These are phyloP conservation scores for Loxodonta africana DNA, from an alignment of 2,113 vertebrate species.

Conservation along the genomic window DNA sequence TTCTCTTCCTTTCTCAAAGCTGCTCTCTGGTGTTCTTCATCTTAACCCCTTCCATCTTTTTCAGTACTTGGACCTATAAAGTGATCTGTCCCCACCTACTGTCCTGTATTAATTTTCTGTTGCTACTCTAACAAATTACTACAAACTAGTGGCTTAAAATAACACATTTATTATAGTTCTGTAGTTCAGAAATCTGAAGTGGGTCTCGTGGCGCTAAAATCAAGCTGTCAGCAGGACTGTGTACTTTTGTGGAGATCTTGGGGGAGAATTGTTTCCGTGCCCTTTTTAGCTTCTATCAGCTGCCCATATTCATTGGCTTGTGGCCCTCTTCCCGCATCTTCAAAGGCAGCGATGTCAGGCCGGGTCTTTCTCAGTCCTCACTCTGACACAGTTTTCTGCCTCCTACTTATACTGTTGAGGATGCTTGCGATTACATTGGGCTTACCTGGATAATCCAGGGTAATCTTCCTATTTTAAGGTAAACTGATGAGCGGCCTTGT, in stretches of 20 bases:
- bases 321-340: background rate
- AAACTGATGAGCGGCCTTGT: constrained; percentile 1
- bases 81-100: background rate
- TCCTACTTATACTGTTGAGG: background rate
- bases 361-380: background rate
- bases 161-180: background rate
- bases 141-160: background rate
- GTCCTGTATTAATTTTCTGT: background rate
- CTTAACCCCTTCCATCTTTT: background rate
- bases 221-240: background rate
- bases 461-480: background rate
- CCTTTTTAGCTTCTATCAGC: background rate
- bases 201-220: background rate
- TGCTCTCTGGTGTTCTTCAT: background rate
- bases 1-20: background rate
- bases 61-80: background rate
- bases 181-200: background rate
- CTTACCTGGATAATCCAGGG: background rate
- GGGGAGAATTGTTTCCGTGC: background rate
- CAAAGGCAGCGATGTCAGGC: background rate
- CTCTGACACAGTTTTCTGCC: background rate
- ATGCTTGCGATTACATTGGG: background rate
- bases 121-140: background rate
- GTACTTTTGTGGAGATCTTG: background rate
- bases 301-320: background rate